Evolutionary conservation across 2,797 vertebrate genomes (phyloP).

Genomic region (Pagetopsis macropterus): DNA sequence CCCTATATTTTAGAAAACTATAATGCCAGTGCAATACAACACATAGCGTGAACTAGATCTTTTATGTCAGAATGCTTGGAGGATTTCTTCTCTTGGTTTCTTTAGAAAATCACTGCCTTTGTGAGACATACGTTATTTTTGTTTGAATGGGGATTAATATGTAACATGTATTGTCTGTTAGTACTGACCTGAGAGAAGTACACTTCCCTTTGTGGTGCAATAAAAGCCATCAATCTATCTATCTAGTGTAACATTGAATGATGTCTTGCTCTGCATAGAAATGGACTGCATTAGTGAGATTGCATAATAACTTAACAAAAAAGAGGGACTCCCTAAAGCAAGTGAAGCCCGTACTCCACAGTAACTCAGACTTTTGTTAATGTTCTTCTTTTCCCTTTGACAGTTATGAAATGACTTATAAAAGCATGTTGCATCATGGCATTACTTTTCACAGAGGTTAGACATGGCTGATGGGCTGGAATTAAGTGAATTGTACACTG

Average conservation of each 20-base stretch:
- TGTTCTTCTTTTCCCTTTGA: conserved; percentile 26
- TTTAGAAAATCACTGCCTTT: conserved; percentile 16
- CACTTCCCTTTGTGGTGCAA: too few relatives aligned
- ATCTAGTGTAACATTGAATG: conserved; percentile 6
- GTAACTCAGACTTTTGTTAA: conserved; percentile 33
- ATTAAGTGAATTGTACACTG: background rate
- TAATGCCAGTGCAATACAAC: background rate
- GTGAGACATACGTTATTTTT: conserved; percentile 22
- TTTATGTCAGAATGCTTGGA: conserved; percentile 20
- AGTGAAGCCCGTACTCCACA: conserved; percentile 34
- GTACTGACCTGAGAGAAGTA: too few relatives aligned
- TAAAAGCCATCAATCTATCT: too few relatives aligned
- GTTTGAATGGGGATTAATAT: conserved; percentile 29
- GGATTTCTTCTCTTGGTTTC: background rate
- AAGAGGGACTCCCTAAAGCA: conserved; percentile 44
- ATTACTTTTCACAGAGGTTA: conserved; percentile 1
- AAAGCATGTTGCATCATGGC: conserved; percentile 37
- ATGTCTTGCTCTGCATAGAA: conserved; percentile 35
- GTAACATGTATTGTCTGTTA: too few relatives aligned
- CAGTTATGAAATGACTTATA: conserved; percentile 22
- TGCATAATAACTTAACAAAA: conserved; percentile 37
- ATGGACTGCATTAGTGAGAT: conserved; percentile 48
- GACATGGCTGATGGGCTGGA: background rate
- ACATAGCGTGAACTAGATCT: conserved; percentile 13
- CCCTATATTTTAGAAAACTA: background rate